A percentile compares a stretch with the other conserved stretches of the same genome.
Evolutionary conservation across 2,888 invertebrate genomes (phyloP).

Genomic region (Serripes groenlandicus): DNA sequence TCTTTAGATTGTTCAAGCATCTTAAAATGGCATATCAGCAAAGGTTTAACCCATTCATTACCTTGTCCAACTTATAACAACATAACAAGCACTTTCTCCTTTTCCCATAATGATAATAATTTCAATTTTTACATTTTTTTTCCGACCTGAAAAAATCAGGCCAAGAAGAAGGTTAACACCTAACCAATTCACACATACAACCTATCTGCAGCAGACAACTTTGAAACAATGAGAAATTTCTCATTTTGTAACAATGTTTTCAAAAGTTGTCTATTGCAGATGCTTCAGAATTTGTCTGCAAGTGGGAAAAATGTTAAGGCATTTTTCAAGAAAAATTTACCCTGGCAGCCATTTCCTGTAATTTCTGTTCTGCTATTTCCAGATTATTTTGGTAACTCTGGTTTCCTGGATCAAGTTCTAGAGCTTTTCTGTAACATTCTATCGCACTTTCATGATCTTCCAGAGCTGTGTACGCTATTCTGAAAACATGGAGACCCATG

Average conservation of each 20-base stretch:
- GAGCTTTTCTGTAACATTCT: slow-evolving; percentile 94
- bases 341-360: slow-evolving; percentile 83
- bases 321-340: slow-evolving; percentile 44
- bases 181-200: neutral
- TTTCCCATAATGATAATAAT: neutral
- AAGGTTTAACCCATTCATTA: too few relatives aligned
- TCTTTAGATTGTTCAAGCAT: too few relatives aligned
- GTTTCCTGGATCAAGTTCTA: slow-evolving; percentile 96
- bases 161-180: too few relatives aligned
- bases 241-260: neutral
- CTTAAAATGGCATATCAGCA: too few relatives aligned
- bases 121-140: too few relatives aligned
- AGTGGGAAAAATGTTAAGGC: neutral
- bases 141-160: neutral
- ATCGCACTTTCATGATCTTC: slow-evolving; percentile 94
- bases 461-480: slow-evolving; percentile 87
- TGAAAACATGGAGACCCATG: too few relatives aligned
- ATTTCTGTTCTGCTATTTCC: slow-evolving; percentile 92
- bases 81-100: neutral
- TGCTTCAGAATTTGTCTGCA: neutral
- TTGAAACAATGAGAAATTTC: neutral
- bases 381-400: slow-evolving; percentile 95
- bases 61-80: too few relatives aligned
- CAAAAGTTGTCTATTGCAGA: neutral
- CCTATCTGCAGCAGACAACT: neutral